Conservation (phyloP, 2,888 invertebrate species). For the Volucella inanis region DNA sequence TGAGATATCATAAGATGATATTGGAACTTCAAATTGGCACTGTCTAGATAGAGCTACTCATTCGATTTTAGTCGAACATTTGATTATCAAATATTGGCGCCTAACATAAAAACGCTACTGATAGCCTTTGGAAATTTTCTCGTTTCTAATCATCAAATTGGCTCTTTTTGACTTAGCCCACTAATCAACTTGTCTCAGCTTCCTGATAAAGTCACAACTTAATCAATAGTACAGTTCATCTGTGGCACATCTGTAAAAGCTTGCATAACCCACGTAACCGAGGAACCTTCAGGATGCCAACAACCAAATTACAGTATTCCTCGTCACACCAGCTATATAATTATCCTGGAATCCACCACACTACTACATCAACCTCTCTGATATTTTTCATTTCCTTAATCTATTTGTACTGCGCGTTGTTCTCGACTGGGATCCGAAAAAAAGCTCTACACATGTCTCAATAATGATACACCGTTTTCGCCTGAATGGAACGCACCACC, state of each 20-base stretch:
- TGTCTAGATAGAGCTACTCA: no score
- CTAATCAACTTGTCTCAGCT: no score
- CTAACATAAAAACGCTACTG: no score
- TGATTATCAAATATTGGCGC: no score
- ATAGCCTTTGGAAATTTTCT: no score
- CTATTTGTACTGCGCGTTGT: constrained; percentile 36
- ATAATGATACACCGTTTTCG: constrained; percentile 47
- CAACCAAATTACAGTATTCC: constrained; percentile 18
- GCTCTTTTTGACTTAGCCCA: no score
- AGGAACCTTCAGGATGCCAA: constrained; percentile 6
- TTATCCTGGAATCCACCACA: constrained; percentile 27
- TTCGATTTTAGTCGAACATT: no score
- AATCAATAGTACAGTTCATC: no score
- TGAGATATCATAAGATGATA: no score
- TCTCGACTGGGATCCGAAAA: neutral
- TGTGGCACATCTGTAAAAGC: neutral
- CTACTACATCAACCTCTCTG: neutral
- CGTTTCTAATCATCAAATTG: no score
- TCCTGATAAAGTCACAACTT: no score
- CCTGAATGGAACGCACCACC: constrained; percentile 44
- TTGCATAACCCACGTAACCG: constrained; percentile 13
- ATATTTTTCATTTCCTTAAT: constrained; percentile 33
- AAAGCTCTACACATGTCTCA: constrained; percentile 38
- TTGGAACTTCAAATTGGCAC: no score
- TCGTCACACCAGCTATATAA: neutral